A percentile compares a stretch with the other conserved stretches of the same genome.
These are phyloP conservation scores for Odontomyia ornata DNA, from an alignment of 2,888 invertebrate species.

Conservation along the genomic window DNA sequence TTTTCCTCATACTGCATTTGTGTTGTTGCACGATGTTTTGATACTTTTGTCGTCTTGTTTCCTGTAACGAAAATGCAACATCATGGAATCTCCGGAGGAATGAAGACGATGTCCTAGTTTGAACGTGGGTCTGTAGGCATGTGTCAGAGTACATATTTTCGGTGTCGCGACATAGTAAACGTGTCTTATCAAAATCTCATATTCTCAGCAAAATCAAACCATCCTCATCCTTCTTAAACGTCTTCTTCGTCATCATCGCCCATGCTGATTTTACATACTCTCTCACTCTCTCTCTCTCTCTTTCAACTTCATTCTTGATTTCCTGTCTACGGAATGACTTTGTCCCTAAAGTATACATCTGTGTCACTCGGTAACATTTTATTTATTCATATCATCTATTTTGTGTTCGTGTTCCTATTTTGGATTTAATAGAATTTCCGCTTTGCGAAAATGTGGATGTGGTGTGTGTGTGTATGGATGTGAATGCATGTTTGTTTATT, in stretches of 20 bases:
- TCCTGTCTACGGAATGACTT: background rate
- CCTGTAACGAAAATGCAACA: constrained; percentile 12
- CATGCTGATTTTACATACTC: background rate
- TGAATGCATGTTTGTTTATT: background rate
- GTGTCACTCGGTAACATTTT: constrained; percentile 19
- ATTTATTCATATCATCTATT: constrained; percentile 31
- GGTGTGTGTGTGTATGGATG: too few relatives aligned
- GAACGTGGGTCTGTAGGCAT: too few relatives aligned
- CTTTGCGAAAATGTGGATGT: background rate
- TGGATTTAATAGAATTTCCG: constrained; percentile 18
- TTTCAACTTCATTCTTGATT: background rate
- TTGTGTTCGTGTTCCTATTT: background rate
- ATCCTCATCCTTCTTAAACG: background rate
- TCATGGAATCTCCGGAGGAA: constrained; percentile 6
- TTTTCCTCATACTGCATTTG: too few relatives aligned
- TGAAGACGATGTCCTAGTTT: background rate
- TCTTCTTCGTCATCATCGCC: background rate
- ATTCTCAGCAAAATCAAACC: constrained; percentile 7
- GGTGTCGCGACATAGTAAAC: background rate
- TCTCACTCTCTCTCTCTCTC: too few relatives aligned
- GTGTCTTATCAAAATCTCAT: constrained; percentile 26
- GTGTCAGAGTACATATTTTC: constrained; percentile 15
- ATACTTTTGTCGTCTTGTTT: too few relatives aligned
- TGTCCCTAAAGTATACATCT: background rate
- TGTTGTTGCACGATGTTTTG: too few relatives aligned